Base-by-base conservation (phyloP, 2,797 vertebrate species). In the Phoxinus dragarum region DNA sequence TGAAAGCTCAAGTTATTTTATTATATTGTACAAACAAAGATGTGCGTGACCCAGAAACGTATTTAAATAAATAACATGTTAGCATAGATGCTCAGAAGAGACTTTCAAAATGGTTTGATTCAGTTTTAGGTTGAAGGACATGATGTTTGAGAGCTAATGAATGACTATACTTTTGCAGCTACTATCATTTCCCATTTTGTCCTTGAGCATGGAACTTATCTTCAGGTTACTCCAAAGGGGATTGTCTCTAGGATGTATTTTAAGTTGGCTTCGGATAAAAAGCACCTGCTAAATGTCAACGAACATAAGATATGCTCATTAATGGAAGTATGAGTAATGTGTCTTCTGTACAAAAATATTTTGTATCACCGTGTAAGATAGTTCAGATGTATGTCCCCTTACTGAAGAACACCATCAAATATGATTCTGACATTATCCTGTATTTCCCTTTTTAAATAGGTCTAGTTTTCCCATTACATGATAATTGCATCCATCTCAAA, bases 371-470 rank as follows among this genome's bases (percentile, higher is more conserved):
- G 79, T 69, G 40, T 21, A 34, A 38, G 88, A 87, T 21, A 34
- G 88, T 67, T 61, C 52, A 49, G 85, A 85, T 83, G 8, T n/a
- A 77, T 52, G 64, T 69, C 38, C 80, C 80, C 56, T 86, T 61
- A 78, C 49, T 2, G 17, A 83, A 36, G 5, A 64, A 56, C 73
- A 61, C 40, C 87, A 19, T 42, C 54, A 67, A 79, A 44, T 44
- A 84, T 42, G 66, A 49, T 78, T 81, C 76, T 52, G 40, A 86
- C n/a, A 84, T 88, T 73, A 86, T 89, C 83, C 85, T 90, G 68
- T 86, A 71, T 86, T 76, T 79, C 38, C 75, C 38, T 36, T 87
- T 88, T 79, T 81, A 59, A 81, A 59, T 79, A 47, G 79, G 79
- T 49, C n/a, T 76, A 34, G 23, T 75, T 36, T 76, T 27, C 2